Conservation (phyloP, 2,797 vertebrate genomes). For the Xenops minutus region DNA sequence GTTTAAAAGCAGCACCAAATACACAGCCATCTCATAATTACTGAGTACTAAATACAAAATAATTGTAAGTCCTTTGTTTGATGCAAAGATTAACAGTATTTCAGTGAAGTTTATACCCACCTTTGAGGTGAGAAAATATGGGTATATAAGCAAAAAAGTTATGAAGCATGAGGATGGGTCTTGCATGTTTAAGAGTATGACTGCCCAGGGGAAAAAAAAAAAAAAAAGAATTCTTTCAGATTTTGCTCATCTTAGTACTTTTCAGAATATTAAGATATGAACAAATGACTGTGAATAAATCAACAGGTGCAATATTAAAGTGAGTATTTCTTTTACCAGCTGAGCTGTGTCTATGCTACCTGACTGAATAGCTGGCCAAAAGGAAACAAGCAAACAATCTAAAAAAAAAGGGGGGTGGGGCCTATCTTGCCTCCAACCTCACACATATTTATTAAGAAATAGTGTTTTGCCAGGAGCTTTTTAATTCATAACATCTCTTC, state of each 20-base stretch:
- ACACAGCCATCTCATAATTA: background rate
- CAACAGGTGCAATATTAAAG: background rate
- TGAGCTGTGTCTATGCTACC: background rate
- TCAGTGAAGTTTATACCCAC: background rate
- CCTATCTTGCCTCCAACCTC: background rate
- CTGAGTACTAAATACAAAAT: background rate
- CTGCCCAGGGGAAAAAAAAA: fast-evolving
- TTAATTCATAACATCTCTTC: background rate
- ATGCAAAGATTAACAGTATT: background rate
- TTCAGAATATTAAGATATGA: background rate
- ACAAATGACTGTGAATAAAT: background rate
- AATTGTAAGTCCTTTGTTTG: background rate
- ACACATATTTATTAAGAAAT: background rate
- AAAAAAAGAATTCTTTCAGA: fast-evolving
- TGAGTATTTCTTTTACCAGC: background rate
- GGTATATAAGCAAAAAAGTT: background rate
- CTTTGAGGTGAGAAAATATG: background rate
- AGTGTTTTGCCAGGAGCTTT: background rate
- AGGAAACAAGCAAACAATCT: background rate
- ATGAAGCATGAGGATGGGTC: background rate
- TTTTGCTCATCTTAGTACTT: background rate
- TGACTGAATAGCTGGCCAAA: background rate
- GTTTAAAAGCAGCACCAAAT: background rate
- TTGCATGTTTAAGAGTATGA: background rate
- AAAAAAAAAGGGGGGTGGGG: fast-evolving